Percentiles rank a stretch among this genome's conserved stretches.
Evolutionary conservation across 2,113 vertebrate species (phyloP).

Genomic region (Chroicocephalus ridibundus): DNA sequence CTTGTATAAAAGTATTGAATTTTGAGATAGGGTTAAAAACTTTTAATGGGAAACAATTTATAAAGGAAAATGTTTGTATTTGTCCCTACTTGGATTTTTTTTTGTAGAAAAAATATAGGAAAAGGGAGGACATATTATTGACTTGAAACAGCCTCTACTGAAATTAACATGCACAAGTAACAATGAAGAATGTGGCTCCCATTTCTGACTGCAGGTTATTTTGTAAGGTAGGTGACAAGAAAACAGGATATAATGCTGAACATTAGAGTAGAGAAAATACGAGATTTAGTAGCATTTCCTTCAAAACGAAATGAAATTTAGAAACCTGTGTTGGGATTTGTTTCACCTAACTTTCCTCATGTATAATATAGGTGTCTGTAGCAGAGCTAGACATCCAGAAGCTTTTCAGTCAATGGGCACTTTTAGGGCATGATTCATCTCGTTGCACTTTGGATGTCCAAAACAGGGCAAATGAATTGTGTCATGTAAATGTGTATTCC

Average conservation of each 20-base stretch:
- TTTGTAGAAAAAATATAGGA: not conserved
- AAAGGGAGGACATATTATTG: not conserved
- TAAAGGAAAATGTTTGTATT: not conserved
- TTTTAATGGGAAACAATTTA: not conserved
- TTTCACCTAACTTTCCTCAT: not conserved
- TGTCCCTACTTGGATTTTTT: not conserved
- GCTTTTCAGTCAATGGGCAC: not conserved
- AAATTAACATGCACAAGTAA: not conserved
- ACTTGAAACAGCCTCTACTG: not conserved
- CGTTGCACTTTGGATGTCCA: not conserved
- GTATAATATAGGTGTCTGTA: not conserved
- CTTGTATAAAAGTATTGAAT: not conserved
- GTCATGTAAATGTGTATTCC: not conserved
- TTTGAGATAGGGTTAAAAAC: not conserved
- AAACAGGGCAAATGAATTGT: not conserved
- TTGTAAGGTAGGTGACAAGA: not conserved
- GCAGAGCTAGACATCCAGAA: not conserved
- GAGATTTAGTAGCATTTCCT: not conserved
- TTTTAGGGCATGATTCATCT: not conserved
- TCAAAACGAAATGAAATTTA: not conserved
- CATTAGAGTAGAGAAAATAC: not conserved
- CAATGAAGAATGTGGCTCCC: not conserved
- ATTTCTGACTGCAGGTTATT: not conserved
- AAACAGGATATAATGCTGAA: not conserved
- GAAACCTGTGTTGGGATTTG: not conserved